Conservation (phyloP, 2,888 invertebrate species). For the Hipparchia semele region DNA sequence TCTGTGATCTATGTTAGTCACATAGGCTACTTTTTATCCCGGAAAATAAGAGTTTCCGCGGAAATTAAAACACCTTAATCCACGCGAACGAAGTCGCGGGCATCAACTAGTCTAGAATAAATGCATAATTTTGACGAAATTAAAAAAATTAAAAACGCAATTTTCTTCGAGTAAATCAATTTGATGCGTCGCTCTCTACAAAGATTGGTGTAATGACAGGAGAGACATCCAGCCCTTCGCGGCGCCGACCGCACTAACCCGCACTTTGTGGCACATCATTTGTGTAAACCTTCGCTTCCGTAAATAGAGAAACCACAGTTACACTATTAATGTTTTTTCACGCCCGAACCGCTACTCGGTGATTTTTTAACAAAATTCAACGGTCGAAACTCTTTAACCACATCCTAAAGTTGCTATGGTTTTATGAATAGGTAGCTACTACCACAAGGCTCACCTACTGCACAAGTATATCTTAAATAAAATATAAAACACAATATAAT, state of each 20-base stretch:
- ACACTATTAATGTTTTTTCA: constrained; percentile 70
- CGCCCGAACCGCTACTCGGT: constrained; percentile 58
- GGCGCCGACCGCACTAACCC: constrained; percentile 62
- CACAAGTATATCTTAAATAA: not conserved
- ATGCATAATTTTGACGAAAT: not conserved
- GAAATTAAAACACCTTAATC: too few species aligned
- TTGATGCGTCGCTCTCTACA: constrained; percentile 24
- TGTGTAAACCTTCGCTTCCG: constrained; percentile 71
- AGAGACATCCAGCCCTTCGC: constrained; percentile 46
- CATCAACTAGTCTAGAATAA: too few species aligned
- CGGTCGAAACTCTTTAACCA: constrained; percentile 54
- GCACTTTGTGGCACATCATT: constrained; percentile 66
- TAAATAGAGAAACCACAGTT: constrained; percentile 79
- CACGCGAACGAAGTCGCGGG: too few species aligned
- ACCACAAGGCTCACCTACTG: not conserved
- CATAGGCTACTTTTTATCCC: too few species aligned
- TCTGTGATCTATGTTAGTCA: too few species aligned
- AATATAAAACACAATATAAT: not conserved
- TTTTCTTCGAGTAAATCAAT: constrained; percentile 31
- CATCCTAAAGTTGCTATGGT: constrained; percentile 52
- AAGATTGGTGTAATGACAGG: constrained; percentile 34
- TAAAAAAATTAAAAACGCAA: constrained; percentile 8
- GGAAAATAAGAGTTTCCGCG: too few species aligned
- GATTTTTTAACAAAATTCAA: constrained; percentile 51
- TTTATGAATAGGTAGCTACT: not conserved